Conservation (phyloP, 2,113 vertebrate genomes). For the Pyxicephalus adspersus region DNA sequence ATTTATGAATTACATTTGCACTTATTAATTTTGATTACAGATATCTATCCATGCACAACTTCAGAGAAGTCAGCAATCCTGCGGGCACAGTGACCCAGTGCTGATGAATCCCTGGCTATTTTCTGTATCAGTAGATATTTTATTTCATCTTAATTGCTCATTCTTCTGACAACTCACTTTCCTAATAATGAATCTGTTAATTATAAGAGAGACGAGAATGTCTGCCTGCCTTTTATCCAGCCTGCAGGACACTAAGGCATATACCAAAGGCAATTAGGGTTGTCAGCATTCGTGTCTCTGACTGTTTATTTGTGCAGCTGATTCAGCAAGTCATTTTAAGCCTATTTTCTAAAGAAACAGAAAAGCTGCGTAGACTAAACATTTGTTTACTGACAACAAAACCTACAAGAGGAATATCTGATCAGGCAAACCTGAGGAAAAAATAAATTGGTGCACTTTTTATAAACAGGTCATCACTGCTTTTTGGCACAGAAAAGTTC, state of each 20-base stretch:
- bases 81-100: neutral
- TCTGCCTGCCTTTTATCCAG: constrained; percentile 41
- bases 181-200: constrained; percentile 50
- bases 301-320: constrained; percentile 41
- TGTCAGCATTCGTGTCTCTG: constrained; percentile 51
- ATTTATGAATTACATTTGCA: neutral
- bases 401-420: constrained; percentile 41
- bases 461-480: constrained; percentile 30
- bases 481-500: constrained; percentile 6
- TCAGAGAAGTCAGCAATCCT: constrained; percentile 1
- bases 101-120: neutral
- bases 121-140: constrained; percentile 18
- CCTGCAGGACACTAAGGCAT: constrained; percentile 37
- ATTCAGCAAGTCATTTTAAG: constrained; percentile 49
- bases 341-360: constrained; percentile 42
- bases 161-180: constrained; percentile 34
- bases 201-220: constrained; percentile 44
- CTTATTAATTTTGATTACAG: constrained; percentile 11
- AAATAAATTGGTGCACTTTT: constrained; percentile 39
- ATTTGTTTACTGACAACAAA: constrained; percentile 54
- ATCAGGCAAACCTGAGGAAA: constrained; percentile 23
- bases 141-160: constrained; percentile 37
- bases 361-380: constrained; percentile 53
- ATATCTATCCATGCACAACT: neutral
- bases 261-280: constrained; percentile 50